Evolutionary conservation across 2,797 vertebrate species (phyloP), one percentile per base, ranked within the genome.

Genomic region (Lagorchestes hirsutus): DNA sequence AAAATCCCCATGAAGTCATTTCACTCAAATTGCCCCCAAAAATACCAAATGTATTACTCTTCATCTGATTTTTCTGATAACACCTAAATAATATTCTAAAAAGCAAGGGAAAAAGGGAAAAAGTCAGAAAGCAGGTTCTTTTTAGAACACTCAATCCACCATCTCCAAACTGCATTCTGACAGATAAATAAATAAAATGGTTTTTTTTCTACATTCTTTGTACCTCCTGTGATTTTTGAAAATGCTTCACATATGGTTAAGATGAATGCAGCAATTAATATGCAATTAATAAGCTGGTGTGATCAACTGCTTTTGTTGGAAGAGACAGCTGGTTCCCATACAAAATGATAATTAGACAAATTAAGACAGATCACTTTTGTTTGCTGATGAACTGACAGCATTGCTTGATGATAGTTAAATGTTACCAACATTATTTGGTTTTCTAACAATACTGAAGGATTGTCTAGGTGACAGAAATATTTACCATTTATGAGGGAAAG

Each of bases 291-390:
- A 98, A 98, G 96, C 97, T 96, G 90, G 95, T 96, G 95, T 22
- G 95, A 97, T 98, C 98, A 97, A 97, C 97, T 95, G 97, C 98
- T 98, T 98, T 98, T 98, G 97, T 98, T 98, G 97, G 92, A 96
- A 96, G 96, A 95, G 97, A 98, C 98, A 99, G 98, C 98, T 98
- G 98, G 97, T 95, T 97, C 96, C 93, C 96, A 97, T 93, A 97
- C 96, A 97, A 97, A 93, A 98, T 95, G 0, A 1, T 98, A 98
- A 98, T 98, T 96, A 98, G 95, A 98, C 95, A 98, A 98, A 98
- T 98, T 98, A 98, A 97, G 97, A 98, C 0, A 16, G 93, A 96
- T 91, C 0, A 3, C 96, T 97, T 98, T 97, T 98, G 98, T 98
- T 96, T 97, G 97, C 0, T 2, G 97, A 95, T 93, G 95, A 98